Conservation (phyloP, 2,113 vertebrate genomes). For the Numenius arquata region DNA sequence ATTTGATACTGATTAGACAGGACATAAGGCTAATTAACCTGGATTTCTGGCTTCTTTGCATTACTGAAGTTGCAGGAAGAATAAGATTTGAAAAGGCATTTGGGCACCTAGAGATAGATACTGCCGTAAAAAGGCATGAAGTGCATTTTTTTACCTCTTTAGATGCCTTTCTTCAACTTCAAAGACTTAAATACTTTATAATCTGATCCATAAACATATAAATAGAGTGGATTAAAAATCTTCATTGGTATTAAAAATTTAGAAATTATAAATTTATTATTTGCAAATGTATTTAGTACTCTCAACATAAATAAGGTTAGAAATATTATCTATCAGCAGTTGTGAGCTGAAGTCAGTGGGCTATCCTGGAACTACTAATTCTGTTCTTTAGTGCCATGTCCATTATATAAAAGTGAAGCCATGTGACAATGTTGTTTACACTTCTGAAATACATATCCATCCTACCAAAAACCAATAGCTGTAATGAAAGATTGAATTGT, state of each 20-base stretch:
- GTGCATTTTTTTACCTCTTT: background rate
- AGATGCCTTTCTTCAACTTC: background rate
- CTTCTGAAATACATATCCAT: background rate
- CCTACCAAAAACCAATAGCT: background rate
- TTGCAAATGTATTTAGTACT: background rate
- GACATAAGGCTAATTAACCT: conserved; percentile 43
- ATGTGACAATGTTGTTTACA: background rate
- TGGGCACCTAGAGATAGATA: background rate
- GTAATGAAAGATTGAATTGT: background rate
- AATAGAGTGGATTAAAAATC: background rate
- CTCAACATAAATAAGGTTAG: too few species aligned
- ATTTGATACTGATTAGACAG: conserved; percentile 22
- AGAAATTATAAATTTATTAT: background rate
- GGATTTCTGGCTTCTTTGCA: background rate
- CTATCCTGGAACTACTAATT: background rate
- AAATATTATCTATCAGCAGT: background rate
- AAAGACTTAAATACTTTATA: background rate
- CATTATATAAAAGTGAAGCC: background rate
- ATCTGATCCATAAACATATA: background rate
- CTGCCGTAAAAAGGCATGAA: background rate
- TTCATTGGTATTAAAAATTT: background rate
- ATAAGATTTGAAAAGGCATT: background rate
- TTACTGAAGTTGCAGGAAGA: background rate
- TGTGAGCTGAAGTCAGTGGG: background rate
- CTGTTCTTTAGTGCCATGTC: background rate